Conservation (phyloP, 2,113 vertebrate genomes). For the Suricata suricatta region DNA sequence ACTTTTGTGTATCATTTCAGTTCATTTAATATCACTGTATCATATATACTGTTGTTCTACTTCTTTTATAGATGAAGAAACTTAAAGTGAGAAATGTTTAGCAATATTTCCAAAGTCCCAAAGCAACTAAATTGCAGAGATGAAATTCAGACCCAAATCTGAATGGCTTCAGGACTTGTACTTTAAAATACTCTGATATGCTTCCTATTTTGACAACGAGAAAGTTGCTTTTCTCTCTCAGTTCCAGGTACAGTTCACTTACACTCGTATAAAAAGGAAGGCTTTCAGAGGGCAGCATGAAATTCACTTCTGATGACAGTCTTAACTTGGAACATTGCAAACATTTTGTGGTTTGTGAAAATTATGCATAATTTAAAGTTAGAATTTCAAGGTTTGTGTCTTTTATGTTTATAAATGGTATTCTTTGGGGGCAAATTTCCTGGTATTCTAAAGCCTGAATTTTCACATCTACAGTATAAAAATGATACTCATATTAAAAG, state of each 20-base stretch:
- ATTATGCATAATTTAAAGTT: neutral
- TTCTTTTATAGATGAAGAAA: neutral
- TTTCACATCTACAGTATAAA: neutral
- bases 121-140: neutral
- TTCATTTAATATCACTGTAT: neutral
- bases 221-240: neutral
- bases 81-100: neutral
- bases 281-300: neutral
- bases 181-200: too few species aligned
- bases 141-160: neutral
- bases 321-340: neutral
- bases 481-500: neutral
- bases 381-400: neutral
- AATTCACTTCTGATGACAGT: neutral
- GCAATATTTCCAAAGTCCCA: neutral
- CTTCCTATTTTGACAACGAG: neutral
- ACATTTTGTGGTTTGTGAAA: neutral
- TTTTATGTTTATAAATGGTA: neutral
- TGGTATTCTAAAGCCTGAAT: neutral
- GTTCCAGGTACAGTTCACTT: neutral
- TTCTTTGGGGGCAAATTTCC: neutral
- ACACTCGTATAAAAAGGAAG: neutral
- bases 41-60: neutral
- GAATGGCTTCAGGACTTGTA: neutral
- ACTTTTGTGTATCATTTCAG: neutral